Evolutionary conservation across 2,888 invertebrate species (phyloP), one percentile per base, ranked within the genome.

Genomic region (Nudaria mundana): DNA sequence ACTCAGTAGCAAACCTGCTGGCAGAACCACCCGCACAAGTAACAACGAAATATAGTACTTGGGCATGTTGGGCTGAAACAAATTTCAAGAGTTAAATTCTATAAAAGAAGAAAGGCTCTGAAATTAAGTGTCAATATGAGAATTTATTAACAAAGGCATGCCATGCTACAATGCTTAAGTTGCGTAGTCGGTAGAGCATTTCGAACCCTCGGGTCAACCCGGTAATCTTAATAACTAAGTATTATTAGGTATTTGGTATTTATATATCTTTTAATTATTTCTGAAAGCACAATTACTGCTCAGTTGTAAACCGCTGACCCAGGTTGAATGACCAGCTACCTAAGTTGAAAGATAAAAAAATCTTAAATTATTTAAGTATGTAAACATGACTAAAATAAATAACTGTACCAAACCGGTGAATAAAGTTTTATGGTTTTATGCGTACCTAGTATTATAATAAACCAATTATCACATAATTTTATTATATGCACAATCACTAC

Each of bases 1-100:
- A 88, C 87, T 78, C 5, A 86, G 52, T 20, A 88, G 63, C 10
- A 86, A 68, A 38, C 73, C 75, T 6, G 70, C 67, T 47, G 87
- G 87, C 37, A 87, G 63, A 43, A 86, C 64, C 37, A 83, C 24
- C 32, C 86, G 71, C 61, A 83, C 75, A 54, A 87, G 59, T 49
- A 81, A 45, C 48, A 80, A 40, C 20, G 73, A 52, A 36, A 78
- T 44, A 40, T 72, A 77, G 55, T 76, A 73, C 48, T 75, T 71
- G 44, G 75, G 48, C 84, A 84, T 82, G 55, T 48, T 79, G 69
- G 41, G 50, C 83, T 81, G 73, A 13, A 69, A 71, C 60, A 23
- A 58, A 40, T 34, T 18, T 3, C 2, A 20, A 2, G 20, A 20
- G 8, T 20, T 20, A 20, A 8, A 4, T 20, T 3, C 20, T 18